Evolutionary conservation across 2,888 invertebrate species (phyloP).

Genomic region (Drosophila helvetica): DNA sequence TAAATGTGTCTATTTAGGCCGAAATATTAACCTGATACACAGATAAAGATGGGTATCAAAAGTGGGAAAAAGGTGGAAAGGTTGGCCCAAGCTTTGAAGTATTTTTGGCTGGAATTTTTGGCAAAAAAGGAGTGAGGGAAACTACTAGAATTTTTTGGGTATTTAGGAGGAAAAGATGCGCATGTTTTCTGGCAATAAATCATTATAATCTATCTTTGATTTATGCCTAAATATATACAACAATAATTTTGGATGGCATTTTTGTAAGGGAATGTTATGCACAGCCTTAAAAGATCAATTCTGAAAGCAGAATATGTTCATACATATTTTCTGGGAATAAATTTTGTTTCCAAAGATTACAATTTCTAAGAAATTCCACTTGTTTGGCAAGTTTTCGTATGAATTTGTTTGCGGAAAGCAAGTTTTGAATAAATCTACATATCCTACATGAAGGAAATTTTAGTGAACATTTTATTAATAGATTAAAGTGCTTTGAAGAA

Average conservation of each 20-base stretch:
- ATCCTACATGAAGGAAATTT: neutral
- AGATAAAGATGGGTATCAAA: neutral
- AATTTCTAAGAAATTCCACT: too few relatives aligned
- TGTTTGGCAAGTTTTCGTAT: too few relatives aligned
- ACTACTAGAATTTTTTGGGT: neutral
- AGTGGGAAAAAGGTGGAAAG: neutral
- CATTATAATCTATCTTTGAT: neutral
- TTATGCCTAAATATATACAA: neutral
- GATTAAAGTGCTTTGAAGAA: too few relatives aligned
- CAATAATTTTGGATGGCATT: neutral
- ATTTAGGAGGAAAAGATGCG: neutral
- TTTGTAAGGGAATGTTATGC: neutral
- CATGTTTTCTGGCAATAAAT: neutral
- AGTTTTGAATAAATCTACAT: too few relatives aligned
- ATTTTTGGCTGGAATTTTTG: neutral
- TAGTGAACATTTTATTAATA: neutral
- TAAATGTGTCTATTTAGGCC: conserved; percentile 36
- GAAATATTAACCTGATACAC: conserved; percentile 26
- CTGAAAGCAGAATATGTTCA: neutral
- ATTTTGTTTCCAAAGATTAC: too few relatives aligned
- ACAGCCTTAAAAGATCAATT: neutral
- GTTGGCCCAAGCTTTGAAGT: neutral
- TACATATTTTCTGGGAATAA: neutral
- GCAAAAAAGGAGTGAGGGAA: neutral
- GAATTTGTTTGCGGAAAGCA: too few relatives aligned